Conservation (phyloP, 2,888 invertebrate genomes). For the Aricia artaxerxes region DNA sequence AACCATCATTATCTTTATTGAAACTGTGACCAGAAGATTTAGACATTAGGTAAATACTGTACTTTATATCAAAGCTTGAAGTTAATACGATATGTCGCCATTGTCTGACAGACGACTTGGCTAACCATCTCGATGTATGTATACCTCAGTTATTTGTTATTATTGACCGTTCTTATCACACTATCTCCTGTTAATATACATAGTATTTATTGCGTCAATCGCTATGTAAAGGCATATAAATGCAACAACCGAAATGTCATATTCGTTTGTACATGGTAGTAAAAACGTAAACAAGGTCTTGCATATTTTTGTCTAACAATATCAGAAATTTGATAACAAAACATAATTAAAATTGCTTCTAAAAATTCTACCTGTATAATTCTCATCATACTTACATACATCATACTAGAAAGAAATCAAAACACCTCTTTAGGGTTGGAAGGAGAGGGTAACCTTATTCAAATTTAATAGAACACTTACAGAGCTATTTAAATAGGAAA, state of each 20-base stretch:
- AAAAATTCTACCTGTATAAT: background rate
- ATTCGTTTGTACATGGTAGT: background rate
- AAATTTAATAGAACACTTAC: background rate
- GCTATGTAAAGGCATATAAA: background rate
- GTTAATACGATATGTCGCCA: conserved; percentile 70
- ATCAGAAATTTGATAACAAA: conserved; percentile 10
- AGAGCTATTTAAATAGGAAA: too few relatives aligned
- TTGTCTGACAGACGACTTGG: conserved; percentile 68
- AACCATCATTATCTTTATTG: conserved; percentile 67
- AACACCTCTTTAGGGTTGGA: background rate
- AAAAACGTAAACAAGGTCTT: conserved; percentile 25
- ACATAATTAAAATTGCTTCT: background rate
- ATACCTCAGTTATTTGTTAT: conserved; percentile 50
- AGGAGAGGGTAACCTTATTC: background rate
- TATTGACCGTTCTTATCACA: conserved; percentile 48
- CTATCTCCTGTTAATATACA: conserved; percentile 25
- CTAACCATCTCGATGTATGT: conserved; percentile 50
- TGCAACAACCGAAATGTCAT: background rate
- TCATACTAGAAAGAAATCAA: too few relatives aligned
- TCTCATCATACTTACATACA: background rate
- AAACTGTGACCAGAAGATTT: conserved; percentile 72
- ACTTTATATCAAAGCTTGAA: conserved; percentile 53
- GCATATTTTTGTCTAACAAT: conserved; percentile 16
- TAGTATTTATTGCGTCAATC: conserved; percentile 17
- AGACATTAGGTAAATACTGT: conserved; percentile 72